Percentiles rank a stretch among this genome's conserved stretches.
Evolutionary conservation across 2,113 vertebrate species (phyloP).

Genomic region (Seriola quinqueradiata): DNA sequence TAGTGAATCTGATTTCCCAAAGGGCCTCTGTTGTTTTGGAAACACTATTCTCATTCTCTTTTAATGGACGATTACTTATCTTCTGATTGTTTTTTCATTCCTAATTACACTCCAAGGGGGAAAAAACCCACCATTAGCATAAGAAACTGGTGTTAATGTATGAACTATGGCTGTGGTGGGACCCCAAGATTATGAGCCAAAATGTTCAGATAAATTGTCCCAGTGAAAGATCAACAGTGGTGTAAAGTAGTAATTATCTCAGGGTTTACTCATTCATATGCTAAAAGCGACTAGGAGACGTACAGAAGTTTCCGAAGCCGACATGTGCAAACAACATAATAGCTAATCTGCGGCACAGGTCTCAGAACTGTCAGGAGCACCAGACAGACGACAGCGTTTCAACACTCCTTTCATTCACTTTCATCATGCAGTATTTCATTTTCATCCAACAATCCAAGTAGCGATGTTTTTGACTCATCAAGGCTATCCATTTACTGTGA

Average conservation of each 20-base stretch:
- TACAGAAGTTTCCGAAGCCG: slow-evolving; percentile 16
- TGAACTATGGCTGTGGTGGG: slow-evolving; percentile 35
- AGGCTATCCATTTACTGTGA: slow-evolving; percentile 61
- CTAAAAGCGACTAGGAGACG: slow-evolving; percentile 12
- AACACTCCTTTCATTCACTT: slow-evolving; percentile 67
- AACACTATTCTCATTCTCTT: slow-evolving; percentile 51
- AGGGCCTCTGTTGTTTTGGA: slow-evolving; percentile 59
- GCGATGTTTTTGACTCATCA: slow-evolving; percentile 62
- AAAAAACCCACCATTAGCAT: slow-evolving; percentile 37
- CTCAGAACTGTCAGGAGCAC: slow-evolving; percentile 39
- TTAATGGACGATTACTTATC: slow-evolving; percentile 66
- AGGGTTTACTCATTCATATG: slow-evolving; percentile 30
- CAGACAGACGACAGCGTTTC: slow-evolving; percentile 48
- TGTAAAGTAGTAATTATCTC: slow-evolving; percentile 35
- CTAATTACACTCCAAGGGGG: slow-evolving; percentile 58
- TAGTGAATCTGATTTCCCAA: slow-evolving; percentile 54
- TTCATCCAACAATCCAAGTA: slow-evolving; percentile 59
- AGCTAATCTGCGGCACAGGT: slow-evolving; percentile 45
- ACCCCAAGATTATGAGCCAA: slow-evolving; percentile 31
- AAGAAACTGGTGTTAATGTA: slow-evolving; percentile 40
- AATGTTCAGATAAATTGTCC: slow-evolving; percentile 36
- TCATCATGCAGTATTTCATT: slow-evolving; percentile 64
- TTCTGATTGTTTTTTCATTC: slow-evolving; percentile 46
- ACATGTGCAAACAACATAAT: slow-evolving; percentile 59
- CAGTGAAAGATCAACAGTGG: slow-evolving; percentile 17